phyloP scores from a whole-genome alignment of 1,140 invertebrate species.

The Caenorhabditis tropicalis region DNA sequence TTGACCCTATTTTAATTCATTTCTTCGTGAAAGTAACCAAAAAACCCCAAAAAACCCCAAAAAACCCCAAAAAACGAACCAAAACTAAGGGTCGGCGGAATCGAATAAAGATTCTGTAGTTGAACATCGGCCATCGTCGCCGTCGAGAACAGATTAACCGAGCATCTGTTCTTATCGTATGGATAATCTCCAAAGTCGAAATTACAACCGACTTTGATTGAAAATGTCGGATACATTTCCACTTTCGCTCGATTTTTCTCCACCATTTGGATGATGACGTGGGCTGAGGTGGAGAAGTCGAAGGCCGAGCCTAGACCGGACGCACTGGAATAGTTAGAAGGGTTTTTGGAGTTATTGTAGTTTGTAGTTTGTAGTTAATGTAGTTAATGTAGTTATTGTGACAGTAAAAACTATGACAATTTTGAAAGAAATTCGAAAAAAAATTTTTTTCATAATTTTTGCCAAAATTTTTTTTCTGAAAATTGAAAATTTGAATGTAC shows the following conservation, averaged over 20 bases:
- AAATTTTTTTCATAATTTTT: too few relatives aligned
- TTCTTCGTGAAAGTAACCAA: too few relatives aligned
- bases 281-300: constrained; percentile 65
- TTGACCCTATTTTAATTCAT: too few relatives aligned
- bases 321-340: constrained; percentile 58
- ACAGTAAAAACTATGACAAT: too few relatives aligned
- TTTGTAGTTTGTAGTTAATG: too few relatives aligned
- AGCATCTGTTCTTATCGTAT: constrained; percentile 60
- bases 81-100: constrained; percentile 55
- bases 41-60: neutral
- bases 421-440: too few relatives aligned
- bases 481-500: too few relatives aligned
- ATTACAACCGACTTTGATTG: constrained; percentile 65
- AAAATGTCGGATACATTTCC: constrained; percentile 69
- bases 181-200: constrained; percentile 67
- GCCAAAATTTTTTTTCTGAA: too few relatives aligned
- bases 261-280: constrained; percentile 63
- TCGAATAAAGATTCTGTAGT: constrained; percentile 44
- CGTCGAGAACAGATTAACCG: constrained; percentile 59
- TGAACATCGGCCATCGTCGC: constrained; percentile 62
- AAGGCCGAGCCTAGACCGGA: constrained; percentile 67
- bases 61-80: neutral
- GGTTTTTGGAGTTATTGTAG: too few relatives aligned
- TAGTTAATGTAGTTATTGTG: too few relatives aligned
- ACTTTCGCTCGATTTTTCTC: constrained; percentile 57